Evolutionary conservation across 2,888 invertebrate genomes (phyloP).

Genomic region (Theretra japonica): DNA sequence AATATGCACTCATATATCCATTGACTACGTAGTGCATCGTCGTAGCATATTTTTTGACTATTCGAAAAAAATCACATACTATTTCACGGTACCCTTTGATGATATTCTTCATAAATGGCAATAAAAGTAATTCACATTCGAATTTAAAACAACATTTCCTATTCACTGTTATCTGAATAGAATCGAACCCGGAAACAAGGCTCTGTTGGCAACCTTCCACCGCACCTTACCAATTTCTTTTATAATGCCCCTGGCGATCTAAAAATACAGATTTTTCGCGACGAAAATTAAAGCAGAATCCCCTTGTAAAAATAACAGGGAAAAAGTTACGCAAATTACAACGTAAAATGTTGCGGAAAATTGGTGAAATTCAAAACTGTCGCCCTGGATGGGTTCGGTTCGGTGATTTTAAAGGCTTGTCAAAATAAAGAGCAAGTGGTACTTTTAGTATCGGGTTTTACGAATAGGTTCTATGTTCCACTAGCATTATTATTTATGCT

Average conservation of each 20-base stretch:
- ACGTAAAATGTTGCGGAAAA: conserved; percentile 9
- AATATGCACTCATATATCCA: too few relatives aligned
- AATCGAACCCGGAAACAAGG: not conserved
- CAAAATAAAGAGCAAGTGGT: conserved; percentile 1
- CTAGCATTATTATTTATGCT: not conserved
- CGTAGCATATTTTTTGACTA: too few relatives aligned
- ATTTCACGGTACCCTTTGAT: too few relatives aligned
- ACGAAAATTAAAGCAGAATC: conserved; percentile 5
- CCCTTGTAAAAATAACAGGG: conserved; percentile 10
- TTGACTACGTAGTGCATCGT: too few relatives aligned
- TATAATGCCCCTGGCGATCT: not conserved
- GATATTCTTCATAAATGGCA: not conserved
- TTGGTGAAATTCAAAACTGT: conserved; percentile 24
- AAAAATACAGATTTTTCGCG: conserved; percentile 10
- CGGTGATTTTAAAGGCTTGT: conserved; percentile 2
- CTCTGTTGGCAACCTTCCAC: conserved; percentile 1
- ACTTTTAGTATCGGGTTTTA: conserved; percentile 12
- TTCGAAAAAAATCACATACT: too few relatives aligned
- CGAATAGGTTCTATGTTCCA: not conserved
- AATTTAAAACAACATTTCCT: not conserved
- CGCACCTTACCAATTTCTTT: conserved; percentile 16
- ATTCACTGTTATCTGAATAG: not conserved
- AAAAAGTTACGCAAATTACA: conserved; percentile 11
- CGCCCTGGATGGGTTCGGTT: conserved; percentile 14
- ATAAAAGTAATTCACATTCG: not conserved